Evolutionary conservation across 2,113 vertebrate species (phyloP).

Genomic region (Perccottus glenii): DNA sequence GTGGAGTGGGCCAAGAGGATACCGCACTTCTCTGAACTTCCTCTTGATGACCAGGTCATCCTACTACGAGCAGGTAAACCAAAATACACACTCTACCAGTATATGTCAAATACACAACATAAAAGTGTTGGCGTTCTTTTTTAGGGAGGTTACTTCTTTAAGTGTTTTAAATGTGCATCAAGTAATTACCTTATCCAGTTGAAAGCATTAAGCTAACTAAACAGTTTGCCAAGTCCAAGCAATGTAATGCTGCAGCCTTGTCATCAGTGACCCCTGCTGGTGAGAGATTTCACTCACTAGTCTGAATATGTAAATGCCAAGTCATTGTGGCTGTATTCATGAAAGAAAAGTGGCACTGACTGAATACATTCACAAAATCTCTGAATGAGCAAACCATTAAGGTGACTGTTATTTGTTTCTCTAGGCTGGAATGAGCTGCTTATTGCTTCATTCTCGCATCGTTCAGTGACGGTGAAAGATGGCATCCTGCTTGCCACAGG

Average conservation of each 20-base stretch:
- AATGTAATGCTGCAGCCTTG: slow-evolving; percentile 12
- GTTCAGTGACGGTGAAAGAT: slow-evolving; percentile 92
- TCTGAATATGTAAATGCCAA: not conserved
- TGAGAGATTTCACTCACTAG: slow-evolving; percentile 26
- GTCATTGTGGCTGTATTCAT: too few relatives aligned
- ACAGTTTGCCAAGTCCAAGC: slow-evolving; percentile 41
- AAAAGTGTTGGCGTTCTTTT: not conserved
- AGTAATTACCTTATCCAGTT: slow-evolving; percentile 43
- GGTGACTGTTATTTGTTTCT: slow-evolving; percentile 17
- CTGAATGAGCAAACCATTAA: not conserved
- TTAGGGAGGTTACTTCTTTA: slow-evolving; percentile 33
- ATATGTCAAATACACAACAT: not conserved
- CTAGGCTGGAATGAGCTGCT: slow-evolving; percentile 96
- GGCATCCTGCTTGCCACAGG: slow-evolving; percentile 95
- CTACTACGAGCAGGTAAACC: slow-evolving; percentile 90
- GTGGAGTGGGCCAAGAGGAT: slow-evolving; percentile 98
- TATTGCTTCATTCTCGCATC: slow-evolving; percentile 95
- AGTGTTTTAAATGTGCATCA: slow-evolving; percentile 33
- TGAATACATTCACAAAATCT: not conserved
- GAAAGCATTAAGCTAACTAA: slow-evolving; percentile 57
- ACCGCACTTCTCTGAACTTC: slow-evolving; percentile 92
- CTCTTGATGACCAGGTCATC: slow-evolving; percentile 94
- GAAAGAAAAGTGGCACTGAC: slow-evolving; percentile 1
- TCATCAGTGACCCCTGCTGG: slow-evolving; percentile 63
- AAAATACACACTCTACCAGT: not conserved